Percentiles rank a stretch among this genome's conserved stretches.
Evolutionary conservation across 2,888 invertebrate species (phyloP).

Genomic region (Xylota sylvarum): DNA sequence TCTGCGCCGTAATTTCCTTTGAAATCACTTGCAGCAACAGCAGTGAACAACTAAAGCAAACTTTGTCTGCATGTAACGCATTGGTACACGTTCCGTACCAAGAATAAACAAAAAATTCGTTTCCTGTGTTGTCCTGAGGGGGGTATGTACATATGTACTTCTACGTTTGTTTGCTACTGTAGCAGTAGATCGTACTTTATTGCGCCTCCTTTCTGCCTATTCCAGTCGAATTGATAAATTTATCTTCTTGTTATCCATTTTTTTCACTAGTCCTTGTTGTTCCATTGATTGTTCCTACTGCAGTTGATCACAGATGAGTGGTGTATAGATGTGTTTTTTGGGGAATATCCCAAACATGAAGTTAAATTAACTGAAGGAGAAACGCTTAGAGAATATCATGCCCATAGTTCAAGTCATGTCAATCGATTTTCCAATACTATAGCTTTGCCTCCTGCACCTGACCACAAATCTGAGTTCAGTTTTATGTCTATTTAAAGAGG

Average conservation of each 20-base stretch:
- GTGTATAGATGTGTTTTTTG: not conserved
- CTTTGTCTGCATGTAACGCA: conserved; percentile 42
- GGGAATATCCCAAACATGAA: not conserved
- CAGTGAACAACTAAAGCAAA: conserved; percentile 45
- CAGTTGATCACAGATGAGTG: conserved; percentile 56
- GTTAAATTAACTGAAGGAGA: not conserved
- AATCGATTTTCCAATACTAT: conserved; percentile 45
- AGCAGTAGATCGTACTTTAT: not conserved
- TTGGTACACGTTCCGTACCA: conserved; percentile 12
- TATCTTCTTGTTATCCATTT: conserved; percentile 17
- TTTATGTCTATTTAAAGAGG: conserved; percentile 62
- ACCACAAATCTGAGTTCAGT: conserved; percentile 60
- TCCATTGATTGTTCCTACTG: conserved; percentile 50
- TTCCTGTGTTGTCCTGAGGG: conserved; percentile 18
- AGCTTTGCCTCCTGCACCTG: conserved; percentile 29
- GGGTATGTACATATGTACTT: too few species aligned
- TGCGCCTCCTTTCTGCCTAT: conserved; percentile 12
- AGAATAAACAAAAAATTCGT: conserved; percentile 51
- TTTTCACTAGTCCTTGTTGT: conserved; percentile 13
- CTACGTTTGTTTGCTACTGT: not conserved
- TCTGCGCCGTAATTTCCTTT: conserved; percentile 55
- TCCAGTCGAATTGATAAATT: conserved; percentile 39
- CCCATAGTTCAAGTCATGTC: conserved; percentile 8
- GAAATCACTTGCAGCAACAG: conserved; percentile 48
- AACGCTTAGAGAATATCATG: conserved; percentile 1